phyloP scores from a whole-genome alignment of 1,140 invertebrate species.

The Nasonia vitripennis region DNA sequence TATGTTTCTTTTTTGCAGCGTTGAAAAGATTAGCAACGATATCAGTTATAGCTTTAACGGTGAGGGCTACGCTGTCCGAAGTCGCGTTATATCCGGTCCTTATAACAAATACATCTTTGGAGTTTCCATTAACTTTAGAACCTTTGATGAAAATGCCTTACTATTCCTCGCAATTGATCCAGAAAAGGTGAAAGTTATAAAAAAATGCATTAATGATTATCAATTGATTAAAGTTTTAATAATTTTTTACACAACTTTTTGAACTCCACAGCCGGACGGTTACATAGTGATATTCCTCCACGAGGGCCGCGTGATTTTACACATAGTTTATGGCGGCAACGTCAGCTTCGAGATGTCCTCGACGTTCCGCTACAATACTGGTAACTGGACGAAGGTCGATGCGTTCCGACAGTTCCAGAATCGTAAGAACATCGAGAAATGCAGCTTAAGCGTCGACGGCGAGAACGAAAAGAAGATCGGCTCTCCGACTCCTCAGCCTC shows the following conservation, averaged over 20 bases:
- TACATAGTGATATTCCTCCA: conserved; percentile 86
- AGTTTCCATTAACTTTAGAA: conserved; percentile 88
- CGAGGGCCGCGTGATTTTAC: conserved; percentile 85
- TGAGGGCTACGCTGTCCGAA: conserved; percentile 85
- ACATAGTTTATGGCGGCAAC: conserved; percentile 82
- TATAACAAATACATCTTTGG: conserved; percentile 85
- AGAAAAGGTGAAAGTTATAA: conserved; percentile 74
- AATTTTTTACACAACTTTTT: neutral
- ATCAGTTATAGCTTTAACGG: conserved; percentile 83
- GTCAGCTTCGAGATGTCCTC: conserved; percentile 81
- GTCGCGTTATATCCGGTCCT: conserved; percentile 77
- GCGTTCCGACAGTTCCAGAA: conserved; percentile 75
- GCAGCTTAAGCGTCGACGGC: conserved; percentile 79
- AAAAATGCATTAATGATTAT: too few relatives aligned
- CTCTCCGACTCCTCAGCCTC: conserved; percentile 78
- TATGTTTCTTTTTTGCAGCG: conserved; percentile 69
- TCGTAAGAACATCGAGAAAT: conserved; percentile 74
- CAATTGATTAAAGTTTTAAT: too few relatives aligned
- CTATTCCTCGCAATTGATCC: conserved; percentile 89
- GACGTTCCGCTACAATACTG: conserved; percentile 86
- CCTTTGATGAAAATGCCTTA: conserved; percentile 91
- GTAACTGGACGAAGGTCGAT: conserved; percentile 86
- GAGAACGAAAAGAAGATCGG: conserved; percentile 82
- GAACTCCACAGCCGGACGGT: conserved; percentile 78
- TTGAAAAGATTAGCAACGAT: conserved; percentile 74